Evolutionary conservation across 2,888 invertebrate species (phyloP), one percentile per base, ranked within the genome.

Genomic region (Pseudococcus viburni): DNA sequence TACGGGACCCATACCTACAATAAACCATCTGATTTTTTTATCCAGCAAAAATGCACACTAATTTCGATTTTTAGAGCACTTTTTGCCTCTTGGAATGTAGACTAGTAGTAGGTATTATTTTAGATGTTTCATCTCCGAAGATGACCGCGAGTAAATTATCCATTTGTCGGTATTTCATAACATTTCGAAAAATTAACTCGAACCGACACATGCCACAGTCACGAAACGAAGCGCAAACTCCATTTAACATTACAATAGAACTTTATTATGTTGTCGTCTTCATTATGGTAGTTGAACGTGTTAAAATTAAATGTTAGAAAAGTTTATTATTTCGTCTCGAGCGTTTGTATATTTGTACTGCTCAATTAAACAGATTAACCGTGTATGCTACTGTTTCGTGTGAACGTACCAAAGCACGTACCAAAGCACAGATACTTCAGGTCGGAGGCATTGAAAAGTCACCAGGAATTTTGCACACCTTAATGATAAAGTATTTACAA

Each of bases 301-400:
- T 77, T 11, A 68, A 68, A 68, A 68, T 68, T 68, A 68, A 68
- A 9, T 26, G 68, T 26, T 68, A 26, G 68, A 22, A 5, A 12
- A 26, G 68, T 77, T 77, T 77, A n/a, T 6, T 26, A 6, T 42
- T 55, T 55, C 51, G 51, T 15, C 55, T 55, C n/a, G n/a, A 3
- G n/a, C 39, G 42, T 22, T 77, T 77, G n/a, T n/a, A 39, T 77
- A 77, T 77, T 77, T n/a, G 19, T 42, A 42, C 77, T 17, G 77
- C 77, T 77, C 77, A 77, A 77, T 77, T 77, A 77, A 33, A 77
- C 39, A 33, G 77, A 77, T 77, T 77, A 77, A 77, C 77, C 39
- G 77, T 77, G n/a, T 77, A n/a, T 17, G 42, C 42, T 33, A 39
- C 39, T 42, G 26, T 68, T 22, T 19, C 26, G 9, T 68, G 26